Evolutionary conservation across 2,888 invertebrate species (phyloP), one percentile per base, ranked within the genome.

Genomic region (Catocala fraxini): DNA sequence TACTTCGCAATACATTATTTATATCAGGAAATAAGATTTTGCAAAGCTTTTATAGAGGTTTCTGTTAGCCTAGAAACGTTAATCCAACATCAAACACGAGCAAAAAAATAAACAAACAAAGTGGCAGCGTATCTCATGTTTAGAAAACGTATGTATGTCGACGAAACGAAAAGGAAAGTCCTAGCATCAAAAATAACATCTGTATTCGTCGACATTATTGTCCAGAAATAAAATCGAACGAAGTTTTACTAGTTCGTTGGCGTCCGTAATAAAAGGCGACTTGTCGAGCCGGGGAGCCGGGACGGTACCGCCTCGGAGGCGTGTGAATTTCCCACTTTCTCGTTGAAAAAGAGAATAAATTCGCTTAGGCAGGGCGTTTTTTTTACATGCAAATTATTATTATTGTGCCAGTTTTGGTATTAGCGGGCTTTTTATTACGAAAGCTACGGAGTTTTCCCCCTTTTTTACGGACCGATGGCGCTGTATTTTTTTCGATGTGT

Each of bases 311-410:
- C 71, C 74, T 65, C 65, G 75, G 74, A 71, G 78, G 77, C 83
- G 82, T 80, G 82, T 71, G 80, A 82, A 81, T 80, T 75, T 74
- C 79, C 75, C 76, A 78, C 75, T 81, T 80, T 75, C 63, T 72
- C 73, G 63, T 65, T 59, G 64, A 72, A 80, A 82, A 81, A 79
- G 72, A 69, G 79, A 80, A 85, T 85, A 85, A 86, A 86, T 84
- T 81, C 79, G 81, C 79, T 79, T 70, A 76, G 75, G 75, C 78
- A 66, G 75, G 81, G 83, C 85, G 81, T 83, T 85, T 84, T 79
- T 81, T 85, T 81, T 86, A 85, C 85, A 88, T 88, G 88, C 89
- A 88, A 88, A 89, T 89, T 87, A 88, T 89, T 87, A 86, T 89
- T 88, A 88, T 89, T 87, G 86, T 84, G 84, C 86, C 84, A 79